phyloP scores from a whole-genome alignment of 30 jellyfish, hydroid and myxozoan genomes.

The Hydra vulgaris region DNA sequence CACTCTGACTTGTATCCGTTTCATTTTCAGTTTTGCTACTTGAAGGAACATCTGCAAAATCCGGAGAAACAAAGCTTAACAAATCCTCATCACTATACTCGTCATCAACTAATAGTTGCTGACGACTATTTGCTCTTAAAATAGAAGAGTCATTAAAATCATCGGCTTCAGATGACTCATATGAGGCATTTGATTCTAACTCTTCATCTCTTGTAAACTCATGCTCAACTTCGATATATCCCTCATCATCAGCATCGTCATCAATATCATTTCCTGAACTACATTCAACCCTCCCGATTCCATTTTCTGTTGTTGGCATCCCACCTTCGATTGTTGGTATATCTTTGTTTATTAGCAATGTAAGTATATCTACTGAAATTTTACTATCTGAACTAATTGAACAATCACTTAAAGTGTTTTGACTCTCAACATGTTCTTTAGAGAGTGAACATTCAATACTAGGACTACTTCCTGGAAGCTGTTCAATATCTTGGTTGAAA shows the following conservation, averaged over 20 bases:
- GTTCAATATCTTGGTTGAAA: neutral
- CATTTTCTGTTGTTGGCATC: slow-evolving; percentile 2
- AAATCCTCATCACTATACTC: neutral
- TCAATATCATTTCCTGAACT: slow-evolving; percentile 25
- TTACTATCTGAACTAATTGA: neutral
- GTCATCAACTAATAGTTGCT: slow-evolving; percentile 14
- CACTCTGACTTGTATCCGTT: neutral
- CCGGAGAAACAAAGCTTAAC: neutral
- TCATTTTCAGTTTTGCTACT: neutral
- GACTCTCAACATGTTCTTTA: neutral
- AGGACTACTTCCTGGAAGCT: neutral
- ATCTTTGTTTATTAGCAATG: too few species aligned
- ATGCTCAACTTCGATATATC: slow-evolving; percentile 65
- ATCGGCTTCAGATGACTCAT: slow-evolving; percentile 24
- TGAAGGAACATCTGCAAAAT: neutral
- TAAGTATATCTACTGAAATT: too few species aligned
- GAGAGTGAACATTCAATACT: neutral
- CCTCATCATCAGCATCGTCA: slow-evolving; percentile 72
- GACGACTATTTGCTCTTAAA: slow-evolving; percentile 27
- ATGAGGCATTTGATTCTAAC: slow-evolving; percentile 10
- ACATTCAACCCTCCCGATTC: slow-evolving; percentile 17
- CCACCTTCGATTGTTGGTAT: neutral
- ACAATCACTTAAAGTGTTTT: neutral
- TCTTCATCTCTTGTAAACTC: slow-evolving; percentile 58
- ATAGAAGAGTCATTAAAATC: slow-evolving; percentile 11